phyloP scores from a whole-genome alignment of 2,888 invertebrate species.

The Apodemia duryi region DNA sequence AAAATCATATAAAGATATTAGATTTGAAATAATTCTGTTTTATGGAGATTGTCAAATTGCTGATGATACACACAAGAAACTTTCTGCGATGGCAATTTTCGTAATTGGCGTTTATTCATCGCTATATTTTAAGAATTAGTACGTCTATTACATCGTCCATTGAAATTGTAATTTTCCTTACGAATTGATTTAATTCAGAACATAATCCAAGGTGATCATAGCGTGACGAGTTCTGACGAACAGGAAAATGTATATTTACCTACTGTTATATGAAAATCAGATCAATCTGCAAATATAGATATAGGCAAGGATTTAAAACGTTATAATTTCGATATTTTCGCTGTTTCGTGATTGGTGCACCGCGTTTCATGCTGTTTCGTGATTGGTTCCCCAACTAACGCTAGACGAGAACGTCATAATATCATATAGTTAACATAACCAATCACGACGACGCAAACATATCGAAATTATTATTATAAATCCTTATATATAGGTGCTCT shows the following conservation, averaged over 20 bases:
- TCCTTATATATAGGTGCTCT: no score
- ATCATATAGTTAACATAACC: no score
- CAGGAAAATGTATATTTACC: background rate
- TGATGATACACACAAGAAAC: background rate
- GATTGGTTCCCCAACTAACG: no score
- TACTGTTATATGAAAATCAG: background rate
- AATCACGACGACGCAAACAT: no score
- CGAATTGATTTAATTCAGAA: background rate
- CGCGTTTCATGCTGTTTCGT: no score
- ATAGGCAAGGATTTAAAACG: no score
- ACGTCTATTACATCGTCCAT: background rate
- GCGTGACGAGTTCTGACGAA: background rate
- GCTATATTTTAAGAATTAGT: background rate
- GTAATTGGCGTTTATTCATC: constrained; percentile 9
- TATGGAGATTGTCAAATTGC: background rate
- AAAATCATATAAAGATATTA: no score
- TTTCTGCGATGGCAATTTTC: constrained; percentile 12
- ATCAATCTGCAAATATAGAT: no score
- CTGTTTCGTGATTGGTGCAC: no score
- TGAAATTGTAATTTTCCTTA: constrained; percentile 3
- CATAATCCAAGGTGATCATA: background rate
- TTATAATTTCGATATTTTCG: no score
- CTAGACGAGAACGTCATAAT: no score
- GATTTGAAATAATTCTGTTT: background rate
- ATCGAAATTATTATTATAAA: no score